A percentile compares a stretch with the other conserved stretches of the same genome.
Conservation (phyloP, 2,113 vertebrate genomes). For the Ivindomyrus marchei region DNA sequence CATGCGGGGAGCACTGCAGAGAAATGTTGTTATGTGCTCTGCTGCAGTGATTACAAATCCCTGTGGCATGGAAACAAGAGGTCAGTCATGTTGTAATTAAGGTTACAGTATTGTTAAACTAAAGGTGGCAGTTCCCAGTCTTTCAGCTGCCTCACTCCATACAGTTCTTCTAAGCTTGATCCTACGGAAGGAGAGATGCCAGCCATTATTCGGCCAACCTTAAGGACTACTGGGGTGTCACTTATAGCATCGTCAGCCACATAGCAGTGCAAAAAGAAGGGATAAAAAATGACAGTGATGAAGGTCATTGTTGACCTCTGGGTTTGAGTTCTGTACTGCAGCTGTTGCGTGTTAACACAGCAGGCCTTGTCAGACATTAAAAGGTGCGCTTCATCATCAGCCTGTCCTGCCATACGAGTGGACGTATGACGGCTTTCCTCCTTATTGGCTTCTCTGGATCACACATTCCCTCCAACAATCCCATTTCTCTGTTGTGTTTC, state of each 20-base stretch:
- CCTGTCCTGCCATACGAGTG: conserved; percentile 34
- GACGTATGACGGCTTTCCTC: not conserved
- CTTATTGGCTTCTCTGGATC: conserved; percentile 29
- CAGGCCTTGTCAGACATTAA: conserved; percentile 52
- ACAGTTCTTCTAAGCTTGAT: conserved; percentile 50
- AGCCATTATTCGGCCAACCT: conserved; percentile 30
- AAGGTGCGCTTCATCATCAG: conserved; percentile 40
- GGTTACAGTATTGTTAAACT: conserved; percentile 54
- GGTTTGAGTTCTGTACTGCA: conserved; percentile 46
- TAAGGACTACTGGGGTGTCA: conserved; percentile 53
- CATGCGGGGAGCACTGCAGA: not conserved
- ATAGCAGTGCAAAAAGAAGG: conserved; percentile 48
- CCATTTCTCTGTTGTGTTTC: conserved; percentile 12
- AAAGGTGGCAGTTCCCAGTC: conserved; percentile 53
- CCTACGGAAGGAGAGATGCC: conserved; percentile 53
- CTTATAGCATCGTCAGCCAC: conserved; percentile 50
- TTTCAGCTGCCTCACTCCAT: conserved; percentile 19
- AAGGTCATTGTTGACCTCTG: conserved; percentile 60
- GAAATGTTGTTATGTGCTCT: conserved; percentile 55
- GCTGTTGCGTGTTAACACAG: conserved; percentile 50
- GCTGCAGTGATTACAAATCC: conserved; percentile 56
- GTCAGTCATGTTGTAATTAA: conserved; percentile 58
- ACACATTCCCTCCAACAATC: conserved; percentile 5
- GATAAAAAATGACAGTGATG: conserved; percentile 21
- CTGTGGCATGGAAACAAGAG: conserved; percentile 55